Evolutionary conservation across 2,888 invertebrate genomes (phyloP).

Genomic region (Germaria angustata): DNA sequence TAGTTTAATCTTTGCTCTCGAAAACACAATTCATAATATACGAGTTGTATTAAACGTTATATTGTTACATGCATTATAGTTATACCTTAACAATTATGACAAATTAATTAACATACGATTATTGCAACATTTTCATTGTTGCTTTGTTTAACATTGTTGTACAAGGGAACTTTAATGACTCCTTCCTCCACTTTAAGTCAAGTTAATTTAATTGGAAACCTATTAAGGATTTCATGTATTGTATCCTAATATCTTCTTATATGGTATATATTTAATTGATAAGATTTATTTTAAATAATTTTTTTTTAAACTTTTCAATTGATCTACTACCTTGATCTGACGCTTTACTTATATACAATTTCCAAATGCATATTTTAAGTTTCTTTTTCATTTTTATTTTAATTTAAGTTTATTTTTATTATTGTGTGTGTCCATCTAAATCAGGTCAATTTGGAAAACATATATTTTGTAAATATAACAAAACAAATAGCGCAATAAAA

Average conservation of each 20-base stretch:
- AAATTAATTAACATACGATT: conserved; percentile 58
- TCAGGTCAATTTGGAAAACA: conserved; percentile 52
- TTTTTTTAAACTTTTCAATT: background rate
- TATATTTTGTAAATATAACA: conserved; percentile 39
- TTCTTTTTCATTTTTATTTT: background rate
- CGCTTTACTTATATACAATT: background rate
- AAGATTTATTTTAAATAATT: background rate
- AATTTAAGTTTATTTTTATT: conserved; percentile 38
- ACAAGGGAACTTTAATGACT: background rate
- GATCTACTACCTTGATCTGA: too few species aligned
- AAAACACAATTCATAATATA: conserved; percentile 48
- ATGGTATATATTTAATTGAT: too few species aligned
- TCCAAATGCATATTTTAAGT: background rate
- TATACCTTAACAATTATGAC: conserved; percentile 56
- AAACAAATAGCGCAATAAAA: conserved; percentile 23
- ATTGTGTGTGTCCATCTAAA: conserved; percentile 33
- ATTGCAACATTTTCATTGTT: conserved; percentile 31
- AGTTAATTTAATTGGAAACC: conserved; percentile 45
- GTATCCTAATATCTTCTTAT: background rate
- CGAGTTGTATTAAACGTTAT: conserved; percentile 14
- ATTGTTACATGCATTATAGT: conserved; percentile 22
- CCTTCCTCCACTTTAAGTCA: background rate
- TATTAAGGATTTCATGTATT: conserved; percentile 2
- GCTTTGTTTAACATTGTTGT: background rate
- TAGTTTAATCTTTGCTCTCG: conserved; percentile 34